Conservation (phyloP, 2,113 vertebrate species). For the Hystrix brachyura region DNA sequence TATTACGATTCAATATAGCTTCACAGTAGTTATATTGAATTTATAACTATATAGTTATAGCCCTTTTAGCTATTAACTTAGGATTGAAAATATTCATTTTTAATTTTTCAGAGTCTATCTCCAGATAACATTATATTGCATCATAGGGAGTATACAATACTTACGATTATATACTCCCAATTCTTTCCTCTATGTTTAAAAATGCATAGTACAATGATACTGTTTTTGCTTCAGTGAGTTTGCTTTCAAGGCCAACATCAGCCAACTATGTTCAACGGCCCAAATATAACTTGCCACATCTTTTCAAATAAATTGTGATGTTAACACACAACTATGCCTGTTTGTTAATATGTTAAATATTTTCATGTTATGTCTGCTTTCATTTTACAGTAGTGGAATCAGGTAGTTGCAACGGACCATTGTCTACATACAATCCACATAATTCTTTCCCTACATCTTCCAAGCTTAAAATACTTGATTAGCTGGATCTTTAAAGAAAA, state of each 20-base stretch:
- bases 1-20: background rate
- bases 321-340: background rate
- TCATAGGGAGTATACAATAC: no score
- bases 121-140: background rate
- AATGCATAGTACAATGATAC: background rate
- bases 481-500: background rate
- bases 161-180: background rate
- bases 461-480: background rate
- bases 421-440: background rate
- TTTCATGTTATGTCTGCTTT: background rate
- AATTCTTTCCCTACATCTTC: background rate
- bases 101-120: background rate
- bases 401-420: background rate
- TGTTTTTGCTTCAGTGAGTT: background rate
- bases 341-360: background rate
- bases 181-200: background rate
- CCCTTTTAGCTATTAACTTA: background rate
- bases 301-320: background rate
- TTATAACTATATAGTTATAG: background rate
- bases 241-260: background rate
- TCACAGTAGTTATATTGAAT: background rate
- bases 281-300: background rate
- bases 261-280: background rate
- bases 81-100: background rate
- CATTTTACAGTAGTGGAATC: background rate